A percentile compares a stretch with the other conserved stretches of the same genome.
Conservation (phyloP, 2,797 vertebrate species). For the Dendrocincla tyrannina region DNA sequence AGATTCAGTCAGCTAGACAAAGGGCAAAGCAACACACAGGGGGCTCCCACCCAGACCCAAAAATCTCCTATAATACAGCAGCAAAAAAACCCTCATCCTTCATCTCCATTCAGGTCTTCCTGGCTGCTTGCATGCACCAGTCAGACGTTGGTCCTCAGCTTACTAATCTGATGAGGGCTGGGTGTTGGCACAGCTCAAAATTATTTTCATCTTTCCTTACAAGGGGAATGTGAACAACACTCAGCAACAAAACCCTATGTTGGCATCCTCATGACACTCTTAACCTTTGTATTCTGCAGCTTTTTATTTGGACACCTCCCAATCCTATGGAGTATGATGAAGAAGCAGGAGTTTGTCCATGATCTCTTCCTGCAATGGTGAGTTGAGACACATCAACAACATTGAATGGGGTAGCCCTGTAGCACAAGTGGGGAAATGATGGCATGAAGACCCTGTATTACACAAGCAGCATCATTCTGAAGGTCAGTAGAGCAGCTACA, state of each 20-base stretch:
- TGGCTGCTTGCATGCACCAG: not conserved
- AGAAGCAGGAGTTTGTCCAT: constrained; percentile 35
- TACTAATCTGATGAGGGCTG: not conserved
- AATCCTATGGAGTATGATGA: constrained; percentile 63
- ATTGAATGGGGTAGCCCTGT: not conserved
- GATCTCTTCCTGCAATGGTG: constrained; percentile 78
- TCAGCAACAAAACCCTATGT: not conserved
- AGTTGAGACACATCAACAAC: not conserved
- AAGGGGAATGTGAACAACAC: not conserved
- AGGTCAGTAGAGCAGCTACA: not conserved
- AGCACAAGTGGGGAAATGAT: not conserved
- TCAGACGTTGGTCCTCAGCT: not conserved
- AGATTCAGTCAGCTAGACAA: not conserved
- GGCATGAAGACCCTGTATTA: not conserved
- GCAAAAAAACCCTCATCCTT: not conserved
- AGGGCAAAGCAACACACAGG: not conserved
- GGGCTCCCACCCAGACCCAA: not conserved
- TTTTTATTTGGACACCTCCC: constrained; percentile 79
- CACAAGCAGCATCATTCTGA: not conserved
- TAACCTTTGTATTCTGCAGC: constrained; percentile 55
- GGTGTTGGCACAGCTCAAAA: not conserved
- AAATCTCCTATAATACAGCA: not conserved
- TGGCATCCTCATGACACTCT: not conserved
- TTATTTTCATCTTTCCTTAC: not conserved
- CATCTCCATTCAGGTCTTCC: not conserved